A percentile compares a stretch with the other conserved stretches of the same genome.
These are phyloP conservation scores for Panthera uncia DNA, from an alignment of 2,113 vertebrate species.

Conservation along the genomic window DNA sequence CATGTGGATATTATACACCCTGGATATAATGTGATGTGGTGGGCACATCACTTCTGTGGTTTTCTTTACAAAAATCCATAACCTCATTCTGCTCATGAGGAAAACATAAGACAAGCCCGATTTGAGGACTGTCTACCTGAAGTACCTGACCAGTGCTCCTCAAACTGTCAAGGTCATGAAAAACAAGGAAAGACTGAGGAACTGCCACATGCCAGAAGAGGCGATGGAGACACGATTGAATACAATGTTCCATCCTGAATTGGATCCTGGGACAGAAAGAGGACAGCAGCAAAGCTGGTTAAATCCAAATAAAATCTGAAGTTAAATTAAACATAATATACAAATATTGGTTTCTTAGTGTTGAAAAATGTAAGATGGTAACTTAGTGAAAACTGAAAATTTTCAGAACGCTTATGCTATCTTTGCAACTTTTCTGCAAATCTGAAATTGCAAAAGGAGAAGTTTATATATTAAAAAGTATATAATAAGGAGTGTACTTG, in stretches of 20 bases:
- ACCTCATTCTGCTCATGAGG: neutral
- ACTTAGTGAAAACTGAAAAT: neutral
- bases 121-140: neutral
- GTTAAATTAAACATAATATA: neutral
- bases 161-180: neutral
- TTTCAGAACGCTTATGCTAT: neutral
- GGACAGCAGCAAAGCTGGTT: neutral
- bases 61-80: neutral
- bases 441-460: slow-evolving; percentile 1
- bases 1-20: neutral
- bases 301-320: neutral
- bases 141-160: neutral
- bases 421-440: neutral
- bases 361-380: neutral
- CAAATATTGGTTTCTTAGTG: neutral
- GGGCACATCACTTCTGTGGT: neutral
- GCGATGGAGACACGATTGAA: neutral
- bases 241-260: neutral
- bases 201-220: neutral
- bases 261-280: neutral
- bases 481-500: neutral
- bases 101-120: neutral
- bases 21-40: neutral
- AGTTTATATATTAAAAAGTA: neutral
- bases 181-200: neutral